Percentiles rank a stretch among this genome's conserved stretches.
Evolutionary conservation across 1,140 invertebrate genomes (phyloP).

Genomic region (Drosophila rufa): DNA sequence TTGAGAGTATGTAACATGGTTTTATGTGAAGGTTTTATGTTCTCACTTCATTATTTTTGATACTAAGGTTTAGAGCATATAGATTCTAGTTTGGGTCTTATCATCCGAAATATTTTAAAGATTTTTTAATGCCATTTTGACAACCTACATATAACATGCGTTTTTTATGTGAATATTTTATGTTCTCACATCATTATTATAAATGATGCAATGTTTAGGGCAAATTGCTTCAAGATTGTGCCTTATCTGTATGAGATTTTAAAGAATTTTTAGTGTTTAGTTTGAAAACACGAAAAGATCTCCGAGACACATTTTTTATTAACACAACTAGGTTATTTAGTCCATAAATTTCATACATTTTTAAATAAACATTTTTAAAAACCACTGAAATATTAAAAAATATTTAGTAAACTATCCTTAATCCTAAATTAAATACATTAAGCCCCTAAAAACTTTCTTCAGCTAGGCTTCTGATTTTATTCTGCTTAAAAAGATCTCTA

Average conservation of each 20-base stretch:
- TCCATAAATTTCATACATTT: neutral
- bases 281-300: neutral
- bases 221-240: neutral
- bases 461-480: neutral
- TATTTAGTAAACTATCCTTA: neutral
- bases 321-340: neutral
- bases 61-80: too few relatives aligned
- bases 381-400: neutral
- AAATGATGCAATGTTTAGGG: neutral
- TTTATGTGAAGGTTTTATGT: slow-evolving; percentile 1
- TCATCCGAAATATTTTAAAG: neutral
- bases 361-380: neutral
- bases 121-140: neutral
- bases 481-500: neutral
- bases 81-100: neutral
- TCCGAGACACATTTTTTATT: neutral
- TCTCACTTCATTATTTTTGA: slow-evolving; percentile 2
- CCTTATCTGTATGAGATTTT: neutral
- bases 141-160: too few relatives aligned
- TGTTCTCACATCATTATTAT: slow-evolving; percentile 5
- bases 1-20: neutral
- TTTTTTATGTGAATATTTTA: neutral
- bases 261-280: neutral
- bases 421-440: neutral
- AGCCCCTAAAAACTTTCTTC: neutral